phyloP scores from a whole-genome alignment of 1,140 invertebrate genomes.

The Drosophila funebris region DNA sequence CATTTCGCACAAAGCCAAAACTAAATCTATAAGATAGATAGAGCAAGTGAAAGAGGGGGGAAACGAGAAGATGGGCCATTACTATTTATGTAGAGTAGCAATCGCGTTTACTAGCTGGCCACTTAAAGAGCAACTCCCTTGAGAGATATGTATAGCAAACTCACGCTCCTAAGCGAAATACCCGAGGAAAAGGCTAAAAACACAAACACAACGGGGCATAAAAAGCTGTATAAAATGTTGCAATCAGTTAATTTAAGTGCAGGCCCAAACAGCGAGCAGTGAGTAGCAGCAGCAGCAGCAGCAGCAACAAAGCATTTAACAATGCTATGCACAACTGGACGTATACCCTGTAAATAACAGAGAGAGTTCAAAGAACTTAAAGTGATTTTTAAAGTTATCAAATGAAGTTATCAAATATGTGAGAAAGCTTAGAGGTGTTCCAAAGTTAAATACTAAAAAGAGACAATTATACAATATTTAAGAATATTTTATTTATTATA shows the following conservation, averaged over 20 bases:
- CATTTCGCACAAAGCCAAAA: conserved; percentile 31
- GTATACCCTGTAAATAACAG: conserved; percentile 14
- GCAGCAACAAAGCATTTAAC: not conserved
- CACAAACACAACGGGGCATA: conserved; percentile 54
- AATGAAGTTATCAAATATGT: too few relatives aligned
- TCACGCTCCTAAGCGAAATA: conserved; percentile 4
- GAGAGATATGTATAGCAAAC: conserved; percentile 12
- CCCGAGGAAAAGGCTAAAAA: conserved; percentile 51
- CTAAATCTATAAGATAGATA: conserved; percentile 3
- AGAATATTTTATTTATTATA: too few relatives aligned
- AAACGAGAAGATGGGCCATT: conserved; percentile 26
- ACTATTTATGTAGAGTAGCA: conserved; percentile 24
- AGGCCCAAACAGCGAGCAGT: conserved; percentile 50
- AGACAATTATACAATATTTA: not conserved
- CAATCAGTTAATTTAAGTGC: conserved; percentile 82
- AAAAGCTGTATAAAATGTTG: conserved; percentile 80
- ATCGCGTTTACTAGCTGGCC: conserved; percentile 72
- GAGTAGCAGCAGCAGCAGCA: conserved; percentile 32
- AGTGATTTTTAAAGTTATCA: too few relatives aligned
- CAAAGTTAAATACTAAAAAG: too few relatives aligned
- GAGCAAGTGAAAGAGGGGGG: too few relatives aligned
- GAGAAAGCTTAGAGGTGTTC: too few relatives aligned
- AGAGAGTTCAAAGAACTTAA: too few relatives aligned
- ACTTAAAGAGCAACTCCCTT: conserved; percentile 72
- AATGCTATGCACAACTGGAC: not conserved